Evolutionary conservation across 2,888 invertebrate species (phyloP), one percentile per base, ranked within the genome.

Genomic region (Eucera pruinosa): DNA sequence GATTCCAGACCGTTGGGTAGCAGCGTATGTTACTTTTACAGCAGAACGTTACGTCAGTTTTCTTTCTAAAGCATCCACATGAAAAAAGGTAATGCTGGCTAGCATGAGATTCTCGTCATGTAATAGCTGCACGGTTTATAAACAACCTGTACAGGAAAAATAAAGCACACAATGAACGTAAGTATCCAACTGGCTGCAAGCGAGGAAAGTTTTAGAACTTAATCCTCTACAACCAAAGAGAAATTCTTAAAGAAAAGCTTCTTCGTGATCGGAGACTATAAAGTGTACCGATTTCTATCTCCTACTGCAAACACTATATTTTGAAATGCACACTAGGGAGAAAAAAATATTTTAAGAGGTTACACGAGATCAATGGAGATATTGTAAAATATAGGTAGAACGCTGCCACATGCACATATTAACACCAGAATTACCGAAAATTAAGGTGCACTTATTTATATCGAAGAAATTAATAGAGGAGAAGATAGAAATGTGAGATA

Each of bases 91-190:
- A 15, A 48, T 25, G 48, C 6, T n/a, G 7, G 18, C 3, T 1
- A 27, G n/a, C 50, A 23, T n/a, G 50, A 7, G 23, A n/a, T 50
- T 27, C 23, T n/a, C 50, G n/a, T n/a, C 9, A 52, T n/a, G 50
- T 52, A 33, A 52, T 30, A 52, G 25, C n/a, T 52, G 30, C 18
- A 33, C 30, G 30, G 30, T 30, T 52, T 52, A 30, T n/a, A 30
- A 52, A 30, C 30, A 33, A 33, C 30, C n/a, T n/a, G 13, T 6
- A 4, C 20, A 11, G 18, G 18, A 54, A 20, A 54, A 18, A 33
- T 54, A 20, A 33, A 18, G 52, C 52, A 9, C 4, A 18, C 52
- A n/a, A 30, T 52, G 6, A 30, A 54, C 30, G 33, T 54, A 54
- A 33, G 20, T 5, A 20, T 54, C n/a, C 11, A 2, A 13, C 15